These are phyloP conservation scores for Eumeta japonica DNA, from an alignment of 1,140 invertebrate species.

Conservation along the genomic window DNA sequence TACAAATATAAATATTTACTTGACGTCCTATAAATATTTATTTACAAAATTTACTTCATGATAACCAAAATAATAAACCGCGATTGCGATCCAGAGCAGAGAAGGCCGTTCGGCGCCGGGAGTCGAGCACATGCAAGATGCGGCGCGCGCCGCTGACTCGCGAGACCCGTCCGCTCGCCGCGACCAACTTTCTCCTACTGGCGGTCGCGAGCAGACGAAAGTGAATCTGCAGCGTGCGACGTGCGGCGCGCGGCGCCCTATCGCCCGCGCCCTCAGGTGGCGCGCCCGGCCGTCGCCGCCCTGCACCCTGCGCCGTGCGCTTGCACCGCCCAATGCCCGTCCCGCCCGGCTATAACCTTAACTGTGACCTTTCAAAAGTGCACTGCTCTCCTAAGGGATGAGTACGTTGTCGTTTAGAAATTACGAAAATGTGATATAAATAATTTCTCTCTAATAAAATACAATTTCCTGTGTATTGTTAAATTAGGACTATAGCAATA, in stretches of 20 bases:
- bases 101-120: constrained; percentile 10
- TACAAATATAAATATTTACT: neutral
- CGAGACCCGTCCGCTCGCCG: constrained; percentile 49
- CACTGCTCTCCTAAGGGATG: constrained; percentile 43
- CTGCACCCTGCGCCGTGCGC: constrained; percentile 36
- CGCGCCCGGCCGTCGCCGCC: constrained; percentile 1
- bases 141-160: constrained; percentile 40
- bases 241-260: constrained; percentile 7
- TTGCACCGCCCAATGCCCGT: constrained; percentile 31
- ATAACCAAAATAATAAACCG: neutral
- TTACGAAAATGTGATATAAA: too few species aligned
- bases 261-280: neutral
- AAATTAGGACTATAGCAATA: too few species aligned
- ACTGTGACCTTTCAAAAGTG: constrained; percentile 47
- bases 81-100: constrained; percentile 8
- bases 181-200: constrained; percentile 55
- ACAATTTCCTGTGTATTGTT: too few species aligned
- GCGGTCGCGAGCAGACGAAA: constrained; percentile 49
- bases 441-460: too few species aligned
- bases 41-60: neutral
- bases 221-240: constrained; percentile 46
- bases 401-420: too few species aligned
- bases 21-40: neutral
- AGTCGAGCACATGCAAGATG: constrained; percentile 24
- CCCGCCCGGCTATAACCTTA: constrained; percentile 50